These are phyloP conservation scores for Thymelicus lineola DNA, from an alignment of 2,888 invertebrate genomes.

Conservation along the genomic window DNA sequence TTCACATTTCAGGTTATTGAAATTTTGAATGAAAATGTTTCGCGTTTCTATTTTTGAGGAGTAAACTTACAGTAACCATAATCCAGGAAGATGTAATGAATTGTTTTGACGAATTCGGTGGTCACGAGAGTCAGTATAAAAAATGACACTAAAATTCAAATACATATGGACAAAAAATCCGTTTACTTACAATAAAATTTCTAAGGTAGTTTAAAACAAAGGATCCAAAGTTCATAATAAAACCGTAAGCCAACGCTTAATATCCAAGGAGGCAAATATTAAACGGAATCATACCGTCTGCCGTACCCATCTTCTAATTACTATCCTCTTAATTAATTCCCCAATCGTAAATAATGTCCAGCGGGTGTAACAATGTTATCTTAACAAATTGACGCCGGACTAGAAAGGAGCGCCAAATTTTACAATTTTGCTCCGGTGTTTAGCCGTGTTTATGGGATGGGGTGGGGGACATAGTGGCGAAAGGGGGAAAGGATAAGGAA, in stretches of 20 bases:
- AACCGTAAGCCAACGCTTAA: conserved; percentile 31
- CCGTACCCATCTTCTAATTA: conserved; percentile 51
- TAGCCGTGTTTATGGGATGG: conserved; percentile 75
- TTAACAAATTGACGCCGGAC: conserved; percentile 75
- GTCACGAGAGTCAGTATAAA: background rate
- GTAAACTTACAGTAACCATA: too few species aligned
- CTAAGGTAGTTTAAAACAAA: conserved; percentile 11
- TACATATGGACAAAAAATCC: background rate
- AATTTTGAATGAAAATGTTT: too few species aligned
- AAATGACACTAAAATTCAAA: background rate
- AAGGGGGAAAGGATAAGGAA: conserved; percentile 75
- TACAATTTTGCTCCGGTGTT: conserved; percentile 79
- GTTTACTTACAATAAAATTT: background rate
- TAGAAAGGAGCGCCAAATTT: conserved; percentile 71
- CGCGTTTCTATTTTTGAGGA: too few species aligned
- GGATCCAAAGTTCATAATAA: conserved; percentile 16
- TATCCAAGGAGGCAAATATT: conserved; percentile 26
- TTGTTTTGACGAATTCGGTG: background rate
- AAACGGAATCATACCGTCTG: conserved; percentile 45
- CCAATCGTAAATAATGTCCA: conserved; percentile 67
- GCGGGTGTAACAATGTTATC: conserved; percentile 68
- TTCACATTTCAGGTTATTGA: too few species aligned
- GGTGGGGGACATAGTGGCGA: conserved; percentile 66
- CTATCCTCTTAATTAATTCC: conserved; percentile 64
- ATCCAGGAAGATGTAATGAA: too few species aligned